Conservation (phyloP, 1,140 invertebrate genomes). For the Halesus radiatus region DNA sequence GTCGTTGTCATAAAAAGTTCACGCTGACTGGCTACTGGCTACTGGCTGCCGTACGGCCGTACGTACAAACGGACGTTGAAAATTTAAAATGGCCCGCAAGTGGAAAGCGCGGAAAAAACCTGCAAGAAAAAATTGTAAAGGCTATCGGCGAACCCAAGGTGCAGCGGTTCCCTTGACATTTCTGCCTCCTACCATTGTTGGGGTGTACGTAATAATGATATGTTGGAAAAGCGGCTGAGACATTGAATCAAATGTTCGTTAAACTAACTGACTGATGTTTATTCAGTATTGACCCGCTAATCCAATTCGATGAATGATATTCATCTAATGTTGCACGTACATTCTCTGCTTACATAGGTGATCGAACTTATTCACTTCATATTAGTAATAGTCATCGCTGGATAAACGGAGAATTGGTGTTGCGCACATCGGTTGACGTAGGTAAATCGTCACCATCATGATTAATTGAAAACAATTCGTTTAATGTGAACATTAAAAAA, state of each 20-base stretch:
- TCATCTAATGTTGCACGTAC: neutral
- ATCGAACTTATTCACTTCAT: no score
- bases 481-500: no score
- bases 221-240: constrained; percentile 5
- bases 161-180: constrained; percentile 32
- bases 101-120: constrained; percentile 11
- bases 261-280: constrained; percentile 14
- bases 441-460: no score
- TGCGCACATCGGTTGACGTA: no score
- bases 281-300: constrained; percentile 42
- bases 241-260: constrained; percentile 29
- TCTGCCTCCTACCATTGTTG: constrained; percentile 20
- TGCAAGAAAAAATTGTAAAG: neutral
- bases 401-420: no score
- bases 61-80: neutral
- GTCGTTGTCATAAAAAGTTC: constrained; percentile 3
- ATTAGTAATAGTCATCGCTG: no score
- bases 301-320: constrained; percentile 27
- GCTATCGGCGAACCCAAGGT: constrained; percentile 23
- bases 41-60: no score
- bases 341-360: neutral
- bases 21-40: no score
- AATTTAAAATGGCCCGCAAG: neutral
- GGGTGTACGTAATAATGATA: neutral
- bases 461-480: no score